Evolutionary conservation across 2,797 vertebrate species (phyloP).

Genomic region (Adelosebastes latens): DNA sequence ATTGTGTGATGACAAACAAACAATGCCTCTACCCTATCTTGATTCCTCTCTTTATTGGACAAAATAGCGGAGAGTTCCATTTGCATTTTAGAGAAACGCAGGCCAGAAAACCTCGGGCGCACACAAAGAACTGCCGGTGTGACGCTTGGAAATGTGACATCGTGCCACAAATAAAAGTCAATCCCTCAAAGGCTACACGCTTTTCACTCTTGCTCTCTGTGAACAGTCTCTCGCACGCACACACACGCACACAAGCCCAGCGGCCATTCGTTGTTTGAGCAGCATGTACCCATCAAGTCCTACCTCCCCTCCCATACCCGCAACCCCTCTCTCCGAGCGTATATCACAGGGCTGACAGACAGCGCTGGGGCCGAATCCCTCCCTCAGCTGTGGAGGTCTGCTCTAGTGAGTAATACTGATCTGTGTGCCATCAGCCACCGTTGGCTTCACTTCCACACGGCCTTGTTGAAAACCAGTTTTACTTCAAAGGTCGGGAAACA

Average conservation of each 20-base stretch:
- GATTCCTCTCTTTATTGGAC: conserved; percentile 49
- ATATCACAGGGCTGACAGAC: conserved; percentile 73
- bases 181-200: conserved; percentile 63
- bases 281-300: conserved; percentile 76
- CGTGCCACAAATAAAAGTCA: conserved; percentile 71
- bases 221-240: conserved; percentile 29
- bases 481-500: conserved; percentile 48
- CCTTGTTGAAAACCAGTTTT: conserved; percentile 29
- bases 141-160: conserved; percentile 69
- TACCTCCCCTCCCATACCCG: conserved; percentile 38
- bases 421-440: conserved; percentile 56
- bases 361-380: conserved; percentile 50
- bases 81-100: conserved; percentile 64
- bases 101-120: conserved; percentile 48
- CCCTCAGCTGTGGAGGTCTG: conserved; percentile 69
- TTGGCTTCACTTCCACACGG: conserved; percentile 31
- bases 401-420: conserved; percentile 62
- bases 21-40: conserved; percentile 43
- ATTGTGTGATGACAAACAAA: conserved; percentile 68
- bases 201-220: conserved; percentile 25
- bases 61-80: conserved; percentile 45
- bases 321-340: conserved; percentile 47
- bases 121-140: conserved; percentile 52
- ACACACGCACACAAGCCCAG: conserved; percentile 44
- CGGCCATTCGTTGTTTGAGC: conserved; percentile 67